Evolutionary conservation across 2,797 vertebrate genomes (phyloP), one percentile per base, ranked within the genome.

Genomic region (Macropodus opercularis): DNA sequence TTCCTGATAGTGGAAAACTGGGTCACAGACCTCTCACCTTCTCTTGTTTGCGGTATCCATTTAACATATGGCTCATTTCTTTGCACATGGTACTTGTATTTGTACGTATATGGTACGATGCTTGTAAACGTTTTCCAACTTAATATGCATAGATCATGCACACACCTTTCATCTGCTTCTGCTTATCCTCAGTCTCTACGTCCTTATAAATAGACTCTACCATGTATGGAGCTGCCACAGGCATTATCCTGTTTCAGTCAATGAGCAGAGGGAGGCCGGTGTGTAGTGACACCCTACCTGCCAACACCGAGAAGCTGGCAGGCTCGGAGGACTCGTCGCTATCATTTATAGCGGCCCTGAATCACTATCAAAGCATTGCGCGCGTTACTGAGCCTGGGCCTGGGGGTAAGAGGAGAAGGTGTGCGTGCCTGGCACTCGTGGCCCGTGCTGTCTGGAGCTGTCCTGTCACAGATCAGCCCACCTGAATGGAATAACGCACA

Each of bases 361-460:
- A 44, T 24, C 10, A 18, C 55, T 47, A 86, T 89, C 83, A 90
- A 89, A 89, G 87, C 82, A 76, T 79, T 43, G 70, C 67, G 67
- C 39, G 81, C 68, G 4, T 80, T 52, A 24, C 24, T 81, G 83
- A 78, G 75, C 63, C 46, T 12, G 32, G 40, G 72, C 72, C 75
- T 50, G 34, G 49, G 31, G 2, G 87, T 80, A 85, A 87, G 70
- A 59, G 62, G 77, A 88, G 85, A 80, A 60, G 75, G 73, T 64
- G 49, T 54, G 69, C 70, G 69, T 79, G 72, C 47, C 70, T 66
- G 65, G 34, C 56, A 48, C 34, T 62, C 13, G 15, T 6, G 31
- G 40, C n/a, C 48, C 36, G 4, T 15, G 18, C 34, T 46, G 19
- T 75, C 63, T 32, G 60, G 43, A 60, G n/a, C 59, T 39, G 19